phyloP scores from a whole-genome alignment of 2,888 invertebrate species.

The Coenonympha glycerion region DNA sequence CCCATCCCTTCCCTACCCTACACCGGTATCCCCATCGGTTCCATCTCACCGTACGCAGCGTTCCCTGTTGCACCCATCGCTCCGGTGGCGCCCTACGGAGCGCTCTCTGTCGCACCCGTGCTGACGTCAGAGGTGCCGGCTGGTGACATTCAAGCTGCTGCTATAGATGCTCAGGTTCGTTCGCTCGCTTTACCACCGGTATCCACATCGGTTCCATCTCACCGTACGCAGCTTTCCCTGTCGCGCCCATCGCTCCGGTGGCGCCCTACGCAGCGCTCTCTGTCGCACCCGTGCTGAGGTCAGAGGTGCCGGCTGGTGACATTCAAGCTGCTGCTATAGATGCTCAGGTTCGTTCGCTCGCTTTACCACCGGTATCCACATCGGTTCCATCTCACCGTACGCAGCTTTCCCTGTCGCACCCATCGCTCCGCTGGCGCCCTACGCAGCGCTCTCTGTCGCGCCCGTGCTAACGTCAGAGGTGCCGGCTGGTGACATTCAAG shows the following conservation, averaged over 20 bases:
- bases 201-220: not conserved
- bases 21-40: constrained; percentile 27
- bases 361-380: not conserved
- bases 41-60: constrained; percentile 21
- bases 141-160: constrained; percentile 62
- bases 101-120: constrained; percentile 27
- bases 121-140: constrained; percentile 34
- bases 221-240: not conserved
- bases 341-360: no score
- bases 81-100: constrained; percentile 48
- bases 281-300: constrained; percentile 27
- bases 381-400: constrained; percentile 31
- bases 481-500: constrained; percentile 58
- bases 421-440: constrained; percentile 52
- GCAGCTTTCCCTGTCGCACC: constrained; percentile 28
- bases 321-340: constrained; percentile 61
- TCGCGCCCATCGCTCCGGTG: constrained; percentile 31
- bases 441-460: constrained; percentile 16
- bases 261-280: constrained; percentile 40
- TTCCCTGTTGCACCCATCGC: constrained; percentile 36
- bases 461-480: constrained; percentile 30
- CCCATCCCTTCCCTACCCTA: no score
- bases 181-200: no score
- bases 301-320: constrained; percentile 49
- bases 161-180: constrained; percentile 59